Conservation (phyloP, 1,140 invertebrate species). For the Drosophila grimshawi region DNA sequence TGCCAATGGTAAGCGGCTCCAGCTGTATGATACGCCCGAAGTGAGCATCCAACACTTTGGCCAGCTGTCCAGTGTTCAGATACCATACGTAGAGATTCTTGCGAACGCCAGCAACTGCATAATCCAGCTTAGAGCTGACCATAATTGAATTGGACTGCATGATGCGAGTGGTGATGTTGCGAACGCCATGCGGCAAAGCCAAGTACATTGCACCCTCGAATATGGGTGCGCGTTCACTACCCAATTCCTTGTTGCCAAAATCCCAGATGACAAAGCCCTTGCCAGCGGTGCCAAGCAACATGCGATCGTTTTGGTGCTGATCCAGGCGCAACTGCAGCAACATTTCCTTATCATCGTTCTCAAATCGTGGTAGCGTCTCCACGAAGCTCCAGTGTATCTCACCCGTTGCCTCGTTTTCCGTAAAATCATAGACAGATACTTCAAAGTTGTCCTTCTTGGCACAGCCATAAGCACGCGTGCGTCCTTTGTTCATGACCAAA, state of each 20-base stretch:
- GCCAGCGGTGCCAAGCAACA: conserved; percentile 92
- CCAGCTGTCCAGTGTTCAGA: conserved; percentile 90
- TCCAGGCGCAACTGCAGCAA: conserved; percentile 93
- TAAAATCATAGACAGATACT: conserved; percentile 82
- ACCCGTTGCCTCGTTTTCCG: conserved; percentile 84
- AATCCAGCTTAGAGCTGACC: conserved; percentile 94
- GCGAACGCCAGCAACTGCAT: conserved; percentile 97
- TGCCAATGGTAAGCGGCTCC: conserved; percentile 92
- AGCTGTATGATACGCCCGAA: conserved; percentile 98
- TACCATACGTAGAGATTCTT: conserved; percentile 98
- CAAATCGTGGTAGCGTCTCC: conserved; percentile 87
- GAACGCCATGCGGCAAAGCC: conserved; percentile 93
- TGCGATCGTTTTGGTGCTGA: conserved; percentile 88
- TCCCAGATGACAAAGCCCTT: conserved; percentile 93
- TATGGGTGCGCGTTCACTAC: conserved; percentile 51
- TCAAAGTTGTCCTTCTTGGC: conserved; percentile 86
- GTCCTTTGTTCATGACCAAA: conserved; percentile 87
- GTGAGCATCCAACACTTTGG: conserved; percentile 98
- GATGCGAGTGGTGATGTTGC: conserved; percentile 96
- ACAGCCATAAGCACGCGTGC: conserved; percentile 87
- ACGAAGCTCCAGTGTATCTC: conserved; percentile 87
- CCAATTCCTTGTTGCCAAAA: conserved; percentile 81
- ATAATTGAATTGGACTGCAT: conserved; percentile 95
- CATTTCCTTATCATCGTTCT: conserved; percentile 89
- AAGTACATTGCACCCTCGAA: conserved; percentile 88